A percentile compares a stretch with the other conserved stretches of the same genome.
Evolutionary conservation across 1,140 invertebrate genomes (phyloP).

Genomic region (Lasioglossum albipes): DNA sequence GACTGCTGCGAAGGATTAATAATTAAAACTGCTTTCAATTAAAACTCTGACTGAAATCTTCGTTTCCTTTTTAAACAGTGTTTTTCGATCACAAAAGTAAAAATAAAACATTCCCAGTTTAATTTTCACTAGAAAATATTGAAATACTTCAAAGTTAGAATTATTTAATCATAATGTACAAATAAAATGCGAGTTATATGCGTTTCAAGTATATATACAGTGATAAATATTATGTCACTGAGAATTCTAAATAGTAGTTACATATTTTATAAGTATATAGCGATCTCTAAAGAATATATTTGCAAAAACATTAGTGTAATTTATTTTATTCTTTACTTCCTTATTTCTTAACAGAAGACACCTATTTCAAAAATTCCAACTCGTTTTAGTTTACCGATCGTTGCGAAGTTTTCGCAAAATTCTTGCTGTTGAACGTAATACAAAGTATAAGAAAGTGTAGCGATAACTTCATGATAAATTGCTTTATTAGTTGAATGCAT

Average conservation of each 20-base stretch:
- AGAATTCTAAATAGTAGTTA: background rate
- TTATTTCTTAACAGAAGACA: slow-evolving; percentile 2
- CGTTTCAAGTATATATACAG: background rate
- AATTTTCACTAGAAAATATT: background rate
- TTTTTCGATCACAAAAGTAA: background rate
- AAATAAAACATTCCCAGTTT: background rate
- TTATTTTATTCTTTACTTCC: background rate
- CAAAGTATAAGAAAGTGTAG: slow-evolving; percentile 18
- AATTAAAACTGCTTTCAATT: background rate
- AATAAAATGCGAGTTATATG: background rate
- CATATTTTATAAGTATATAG: background rate
- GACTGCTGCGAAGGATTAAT: background rate
- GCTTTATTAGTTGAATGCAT: slow-evolving; percentile 27
- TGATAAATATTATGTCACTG: slow-evolving; percentile 5
- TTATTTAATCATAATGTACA: background rate
- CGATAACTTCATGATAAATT: background rate
- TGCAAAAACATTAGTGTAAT: background rate
- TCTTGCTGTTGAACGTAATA: background rate
- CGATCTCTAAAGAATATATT: slow-evolving; percentile 13
- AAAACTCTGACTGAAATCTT: background rate
- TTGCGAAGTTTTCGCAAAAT: background rate
- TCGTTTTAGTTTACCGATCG: background rate
- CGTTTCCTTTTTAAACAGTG: background rate
- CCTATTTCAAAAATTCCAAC: background rate
- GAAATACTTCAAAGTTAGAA: background rate